A percentile compares a stretch with the other conserved stretches of the same genome.
phyloP scores from a whole-genome alignment of 2,113 vertebrate genomes.

The Caracal caracal region DNA sequence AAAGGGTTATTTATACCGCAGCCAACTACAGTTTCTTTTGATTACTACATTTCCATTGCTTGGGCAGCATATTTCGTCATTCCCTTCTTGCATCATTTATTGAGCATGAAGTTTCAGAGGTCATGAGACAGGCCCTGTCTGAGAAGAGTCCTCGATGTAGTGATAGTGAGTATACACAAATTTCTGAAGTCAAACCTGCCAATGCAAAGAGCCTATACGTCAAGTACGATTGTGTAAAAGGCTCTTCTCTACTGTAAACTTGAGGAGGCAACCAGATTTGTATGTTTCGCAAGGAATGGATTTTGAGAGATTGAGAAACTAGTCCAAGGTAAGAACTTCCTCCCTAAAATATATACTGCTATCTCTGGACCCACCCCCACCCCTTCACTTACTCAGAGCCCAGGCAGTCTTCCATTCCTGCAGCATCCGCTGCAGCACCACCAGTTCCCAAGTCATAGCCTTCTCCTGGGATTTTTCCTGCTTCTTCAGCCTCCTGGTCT shows the following conservation, averaged over 20 bases:
- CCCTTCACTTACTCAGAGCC: conserved; percentile 82
- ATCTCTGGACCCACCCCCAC: rapidly evolving
- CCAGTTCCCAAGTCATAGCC: conserved; percentile 53
- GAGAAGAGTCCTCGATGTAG: not conserved
- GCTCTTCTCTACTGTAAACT: not conserved
- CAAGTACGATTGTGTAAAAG: not conserved
- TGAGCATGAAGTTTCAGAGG: conserved; percentile 1
- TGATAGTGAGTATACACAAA: not conserved
- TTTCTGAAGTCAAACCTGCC: not conserved
- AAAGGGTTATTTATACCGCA: not conserved
- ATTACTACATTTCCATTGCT: not conserved
- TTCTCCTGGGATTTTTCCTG: not conserved
- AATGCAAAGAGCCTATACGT: not conserved
- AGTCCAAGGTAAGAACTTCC: not conserved
- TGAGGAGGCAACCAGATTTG: conserved; percentile 16
- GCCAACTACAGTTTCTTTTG: not conserved
- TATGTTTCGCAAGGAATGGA: not conserved
- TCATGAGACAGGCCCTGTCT: not conserved
- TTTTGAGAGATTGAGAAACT: not conserved
- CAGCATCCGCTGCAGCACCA: conserved; percentile 79
- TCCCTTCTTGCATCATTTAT: not conserved
- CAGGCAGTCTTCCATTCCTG: conserved; percentile 85
- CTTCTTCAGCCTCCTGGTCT: conserved; percentile 27
- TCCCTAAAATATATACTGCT: not conserved
- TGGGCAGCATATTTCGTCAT: not conserved